These are phyloP conservation scores for Etheostoma cragini DNA, from an alignment of 2,113 vertebrate genomes.

Conservation along the genomic window DNA sequence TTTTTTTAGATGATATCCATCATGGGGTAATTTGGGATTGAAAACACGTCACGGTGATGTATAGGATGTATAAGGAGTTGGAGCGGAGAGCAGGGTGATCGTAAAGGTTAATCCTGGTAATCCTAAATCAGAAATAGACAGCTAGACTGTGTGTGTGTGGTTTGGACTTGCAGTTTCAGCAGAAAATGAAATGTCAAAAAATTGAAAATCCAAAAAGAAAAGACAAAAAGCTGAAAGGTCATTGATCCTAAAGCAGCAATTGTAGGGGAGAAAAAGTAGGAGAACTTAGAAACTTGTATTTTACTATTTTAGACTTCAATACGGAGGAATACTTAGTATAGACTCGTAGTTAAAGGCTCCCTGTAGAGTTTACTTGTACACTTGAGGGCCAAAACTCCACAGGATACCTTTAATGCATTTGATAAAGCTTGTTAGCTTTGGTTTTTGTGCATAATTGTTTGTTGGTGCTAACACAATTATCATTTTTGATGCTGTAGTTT, in stretches of 20 bases:
- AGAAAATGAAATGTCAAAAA: constrained; percentile 32
- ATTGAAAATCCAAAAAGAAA: constrained; percentile 31
- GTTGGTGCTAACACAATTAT: too few relatives aligned
- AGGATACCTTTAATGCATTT: too few relatives aligned
- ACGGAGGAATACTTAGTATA: too few relatives aligned
- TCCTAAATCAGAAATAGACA: constrained; percentile 12
- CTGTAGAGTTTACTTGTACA: too few relatives aligned
- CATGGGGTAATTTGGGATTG: constrained; percentile 41
- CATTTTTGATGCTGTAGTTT: too few relatives aligned
- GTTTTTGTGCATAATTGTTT: too few relatives aligned
- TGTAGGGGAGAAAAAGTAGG: not conserved
- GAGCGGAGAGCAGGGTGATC: constrained; percentile 9
- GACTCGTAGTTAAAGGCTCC: too few relatives aligned
- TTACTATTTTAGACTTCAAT: too few relatives aligned
- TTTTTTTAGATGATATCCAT: constrained; percentile 48
- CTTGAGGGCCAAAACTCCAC: too few relatives aligned
- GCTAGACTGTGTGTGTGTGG: not conserved
- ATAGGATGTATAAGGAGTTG: constrained; percentile 14
- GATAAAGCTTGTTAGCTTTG: too few relatives aligned
- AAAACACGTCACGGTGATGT: constrained; percentile 62
- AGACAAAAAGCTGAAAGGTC: constrained; percentile 8
- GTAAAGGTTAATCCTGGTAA: constrained; percentile 49
- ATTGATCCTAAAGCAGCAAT: constrained; percentile 7
- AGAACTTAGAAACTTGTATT: not conserved
- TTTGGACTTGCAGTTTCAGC: constrained; percentile 17